Percentiles rank a stretch among this genome's conserved stretches.
phyloP scores from a whole-genome alignment of 2,797 vertebrate species.

The Neostethus bicornis region DNA sequence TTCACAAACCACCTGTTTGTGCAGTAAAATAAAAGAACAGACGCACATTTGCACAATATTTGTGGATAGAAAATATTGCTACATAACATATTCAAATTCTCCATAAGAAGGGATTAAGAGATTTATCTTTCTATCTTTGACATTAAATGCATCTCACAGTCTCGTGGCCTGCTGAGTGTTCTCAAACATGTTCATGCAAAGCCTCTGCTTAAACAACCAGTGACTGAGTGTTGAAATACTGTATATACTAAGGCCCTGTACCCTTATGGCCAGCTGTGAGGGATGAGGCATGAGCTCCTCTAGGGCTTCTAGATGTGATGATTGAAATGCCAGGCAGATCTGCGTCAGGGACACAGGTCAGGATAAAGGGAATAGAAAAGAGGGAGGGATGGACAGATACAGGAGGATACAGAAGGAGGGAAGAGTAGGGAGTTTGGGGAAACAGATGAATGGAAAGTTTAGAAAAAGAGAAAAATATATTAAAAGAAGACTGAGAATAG shows the following conservation, averaged over 20 bases:
- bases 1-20: slow-evolving; percentile 42
- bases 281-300: slow-evolving; percentile 43
- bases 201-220: slow-evolving; percentile 17
- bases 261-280: slow-evolving; percentile 20
- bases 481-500: slow-evolving; percentile 29
- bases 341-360: slow-evolving; percentile 49
- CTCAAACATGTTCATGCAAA: slow-evolving; percentile 20
- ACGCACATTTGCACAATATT: slow-evolving; percentile 9
- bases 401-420: slow-evolving; percentile 16
- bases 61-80: not conserved
- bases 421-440: not conserved
- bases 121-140: slow-evolving; percentile 1
- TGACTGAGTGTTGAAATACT: slow-evolving; percentile 5
- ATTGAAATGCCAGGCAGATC: slow-evolving; percentile 66
- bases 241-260: slow-evolving; percentile 6
- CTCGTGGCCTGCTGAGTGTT: not conserved
- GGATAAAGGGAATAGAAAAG: slow-evolving; percentile 47
- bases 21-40: slow-evolving; percentile 12
- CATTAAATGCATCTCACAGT: not conserved
- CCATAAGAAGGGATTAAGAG: not conserved
- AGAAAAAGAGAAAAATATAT: slow-evolving; percentile 39
- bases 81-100: not conserved
- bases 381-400: slow-evolving; percentile 26
- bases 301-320: slow-evolving; percentile 39
- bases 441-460: slow-evolving; percentile 31